Base-by-base conservation (phyloP, 2,113 vertebrate species). In the Callopanchax toddi region DNA sequence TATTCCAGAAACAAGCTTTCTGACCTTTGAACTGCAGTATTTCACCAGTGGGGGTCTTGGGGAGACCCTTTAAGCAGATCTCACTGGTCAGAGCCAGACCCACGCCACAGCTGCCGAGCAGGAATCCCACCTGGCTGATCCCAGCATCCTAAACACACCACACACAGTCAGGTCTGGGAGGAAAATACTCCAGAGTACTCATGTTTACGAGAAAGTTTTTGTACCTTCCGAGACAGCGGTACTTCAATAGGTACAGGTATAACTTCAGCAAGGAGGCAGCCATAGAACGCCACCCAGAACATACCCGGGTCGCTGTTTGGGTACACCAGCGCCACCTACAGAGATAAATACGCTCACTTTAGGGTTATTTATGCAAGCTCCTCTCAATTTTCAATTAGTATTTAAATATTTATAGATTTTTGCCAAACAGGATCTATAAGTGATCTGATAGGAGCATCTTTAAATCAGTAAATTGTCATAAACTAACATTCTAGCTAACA, bases 241-340 rank as follows among this genome's bases (percentile, higher is more conserved):
- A 99, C 97, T 90, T 99, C 97, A 79, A 99, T 99, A 52, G 97
- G 97, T 74, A 99, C 96, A 72, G 97, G 97, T 62, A 99, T 96
- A 67, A 99, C 95, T 88, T 98, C 97, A 65, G 97, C 97, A 50
- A 99, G 92, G 2, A 99, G 94, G 89, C 97, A 99, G 74, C 97
- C 97, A 2, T 96, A 98, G 84, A 99, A 99, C 0, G 96, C 96
- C 84, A 99, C 96, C 93, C 95, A 96, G 76, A 99, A 99, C 97
- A 98, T 98, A 62, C 96, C 96, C 0, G 97, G 97, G 89, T 99
- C 97, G 48, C 96, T 99, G 92, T 99, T 99, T 75, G 97, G 96
- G 49, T 96, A 99, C 81, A 99, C 97, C 23, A 99, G 91, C 37
- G 97, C 97, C 60, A 99, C 97, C 97, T 99, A 69, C 25, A 36